These are phyloP conservation scores for Stenoptilia bipunctidactyla DNA, from an alignment of 2,888 invertebrate genomes.

Conservation along the genomic window DNA sequence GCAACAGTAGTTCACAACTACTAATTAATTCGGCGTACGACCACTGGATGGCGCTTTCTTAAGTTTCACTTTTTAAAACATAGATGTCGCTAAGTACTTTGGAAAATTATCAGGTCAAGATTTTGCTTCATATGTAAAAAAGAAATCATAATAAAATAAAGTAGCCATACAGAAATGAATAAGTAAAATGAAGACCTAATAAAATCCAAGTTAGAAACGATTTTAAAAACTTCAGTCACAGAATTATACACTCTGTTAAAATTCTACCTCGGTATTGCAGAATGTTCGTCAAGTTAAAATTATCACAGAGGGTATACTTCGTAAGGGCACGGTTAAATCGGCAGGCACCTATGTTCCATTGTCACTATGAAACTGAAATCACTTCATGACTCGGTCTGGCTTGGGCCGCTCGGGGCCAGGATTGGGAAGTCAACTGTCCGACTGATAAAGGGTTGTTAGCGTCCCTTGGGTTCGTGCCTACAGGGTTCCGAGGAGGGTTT, in stretches of 20 bases:
- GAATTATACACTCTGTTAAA: slow-evolving; percentile 18
- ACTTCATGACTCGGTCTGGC: slow-evolving; percentile 52
- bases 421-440: slow-evolving; percentile 87
- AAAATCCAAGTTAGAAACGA: background rate
- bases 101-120: slow-evolving; percentile 19
- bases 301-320: slow-evolving; percentile 18
- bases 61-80: slow-evolving; percentile 15
- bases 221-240: slow-evolving; percentile 16
- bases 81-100: slow-evolving; percentile 25
- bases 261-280: slow-evolving; percentile 21
- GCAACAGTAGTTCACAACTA: slow-evolving; percentile 34
- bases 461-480: slow-evolving; percentile 92
- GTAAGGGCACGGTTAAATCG: slow-evolving; percentile 4
- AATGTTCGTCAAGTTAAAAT: slow-evolving; percentile 25
- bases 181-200: no score
- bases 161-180: no score
- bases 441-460: slow-evolving; percentile 93
- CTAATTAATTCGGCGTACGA: slow-evolving; percentile 31
- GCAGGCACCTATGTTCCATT: slow-evolving; percentile 4
- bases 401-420: slow-evolving; percentile 53
- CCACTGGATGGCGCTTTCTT: slow-evolving; percentile 33
- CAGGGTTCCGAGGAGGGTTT: slow-evolving; percentile 77
- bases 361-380: slow-evolving; percentile 64
- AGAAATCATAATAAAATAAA: no score
- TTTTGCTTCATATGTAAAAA: slow-evolving; percentile 14